Conservation (phyloP, 92 coral and sea anemone species). For the Porites evermanni region DNA sequence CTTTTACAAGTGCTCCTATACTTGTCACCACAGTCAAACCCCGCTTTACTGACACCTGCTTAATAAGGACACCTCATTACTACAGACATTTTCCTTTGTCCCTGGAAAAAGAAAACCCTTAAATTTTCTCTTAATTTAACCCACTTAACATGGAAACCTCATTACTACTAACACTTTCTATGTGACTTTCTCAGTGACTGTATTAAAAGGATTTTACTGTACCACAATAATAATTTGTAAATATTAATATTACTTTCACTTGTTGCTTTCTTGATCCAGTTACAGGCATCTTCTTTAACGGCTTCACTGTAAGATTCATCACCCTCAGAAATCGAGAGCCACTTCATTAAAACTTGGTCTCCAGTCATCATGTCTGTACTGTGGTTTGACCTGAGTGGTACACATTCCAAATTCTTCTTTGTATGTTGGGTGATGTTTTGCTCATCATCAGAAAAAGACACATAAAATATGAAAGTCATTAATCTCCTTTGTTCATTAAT, state of each 20-base stretch:
- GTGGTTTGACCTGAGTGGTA: conserved; percentile 3
- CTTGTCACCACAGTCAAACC: no score
- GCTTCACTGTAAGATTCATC: conserved; percentile 13
- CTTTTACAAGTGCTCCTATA: no score
- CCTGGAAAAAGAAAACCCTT: no score
- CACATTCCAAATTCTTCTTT: conserved; percentile 2
- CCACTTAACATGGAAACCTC: no score
- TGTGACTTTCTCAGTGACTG: no score
- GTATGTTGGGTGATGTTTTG: conserved; percentile 4
- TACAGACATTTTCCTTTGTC: no score
- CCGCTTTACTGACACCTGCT: no score
- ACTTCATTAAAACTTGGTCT: neutral
- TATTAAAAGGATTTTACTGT: no score
- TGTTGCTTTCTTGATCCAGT: conserved; percentile 31
- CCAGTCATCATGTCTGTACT: neutral
- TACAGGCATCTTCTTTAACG: conserved; percentile 39
- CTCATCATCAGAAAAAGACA: conserved; percentile 27
- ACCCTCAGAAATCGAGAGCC: conserved; percentile 13
- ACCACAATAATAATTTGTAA: neutral
- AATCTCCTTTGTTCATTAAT: conserved; percentile 30
- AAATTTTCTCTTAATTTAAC: no score
- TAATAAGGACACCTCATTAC: no score
- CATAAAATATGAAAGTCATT: conserved; percentile 38
- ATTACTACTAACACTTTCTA: no score
- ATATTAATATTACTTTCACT: neutral